Percentiles rank a stretch among this genome's conserved stretches.
Evolutionary conservation across 2,797 vertebrate species (phyloP).

Genomic region (Pipistrellus pipistrellus): DNA sequence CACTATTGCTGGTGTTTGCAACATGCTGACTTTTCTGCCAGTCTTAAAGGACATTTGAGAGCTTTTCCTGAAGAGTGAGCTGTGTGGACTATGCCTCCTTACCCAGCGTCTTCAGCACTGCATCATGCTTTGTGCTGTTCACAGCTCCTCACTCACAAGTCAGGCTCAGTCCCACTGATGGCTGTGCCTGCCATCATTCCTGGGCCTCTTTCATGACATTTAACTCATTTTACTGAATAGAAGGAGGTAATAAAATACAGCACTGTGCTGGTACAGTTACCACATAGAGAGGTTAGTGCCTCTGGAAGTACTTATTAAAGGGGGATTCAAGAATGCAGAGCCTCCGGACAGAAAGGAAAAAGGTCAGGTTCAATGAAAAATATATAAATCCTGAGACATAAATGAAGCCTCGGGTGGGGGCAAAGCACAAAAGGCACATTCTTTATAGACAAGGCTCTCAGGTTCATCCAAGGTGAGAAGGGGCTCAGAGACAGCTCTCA

Average conservation of each 20-base stretch:
- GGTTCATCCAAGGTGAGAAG: not conserved
- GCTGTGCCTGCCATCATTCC: not conserved
- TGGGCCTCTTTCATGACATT: not conserved
- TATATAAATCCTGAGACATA: not conserved
- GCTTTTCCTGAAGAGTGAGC: not conserved
- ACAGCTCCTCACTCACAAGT: not conserved
- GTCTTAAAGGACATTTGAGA: not conserved
- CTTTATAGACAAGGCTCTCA: not conserved
- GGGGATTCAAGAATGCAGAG: not conserved
- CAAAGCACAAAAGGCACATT: not conserved
- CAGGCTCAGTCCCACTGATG: too few species aligned
- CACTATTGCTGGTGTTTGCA: not conserved
- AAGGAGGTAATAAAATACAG: not conserved
- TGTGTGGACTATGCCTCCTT: rapidly evolving
- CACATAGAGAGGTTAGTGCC: rapidly evolving
- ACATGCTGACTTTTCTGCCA: not conserved
- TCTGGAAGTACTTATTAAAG: not conserved
- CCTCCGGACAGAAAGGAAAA: not conserved
- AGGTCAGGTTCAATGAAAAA: not conserved
- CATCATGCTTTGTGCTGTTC: not conserved
- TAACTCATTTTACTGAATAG: not conserved
- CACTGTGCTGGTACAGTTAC: not conserved
- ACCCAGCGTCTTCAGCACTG: rapidly evolving
- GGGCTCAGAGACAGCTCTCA: not conserved
- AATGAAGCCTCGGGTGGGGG: not conserved